Evolutionary conservation across 2,113 vertebrate genomes (phyloP), one percentile per base, ranked within the genome.

Genomic region (Numida meleagris): DNA sequence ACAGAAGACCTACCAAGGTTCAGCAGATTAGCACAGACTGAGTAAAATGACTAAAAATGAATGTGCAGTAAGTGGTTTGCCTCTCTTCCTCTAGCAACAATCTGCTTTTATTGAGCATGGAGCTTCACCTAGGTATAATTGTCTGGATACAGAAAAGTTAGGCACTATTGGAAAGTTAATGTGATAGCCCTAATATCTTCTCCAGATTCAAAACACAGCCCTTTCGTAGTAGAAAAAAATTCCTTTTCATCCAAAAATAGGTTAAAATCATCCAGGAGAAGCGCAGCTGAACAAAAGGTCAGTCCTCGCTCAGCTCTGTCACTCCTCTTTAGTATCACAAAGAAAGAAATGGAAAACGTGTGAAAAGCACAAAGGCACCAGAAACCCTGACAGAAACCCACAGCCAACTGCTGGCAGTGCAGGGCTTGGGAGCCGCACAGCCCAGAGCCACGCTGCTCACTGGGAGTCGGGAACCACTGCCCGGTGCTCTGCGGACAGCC

Each of bases 191-290:
- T 81, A 80, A 63, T 43, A 53, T 43, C 82, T 90, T 75, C 70
- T 72, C 38, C 25, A 25, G 38, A 63, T 90, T 83, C 76, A 79
- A 86, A 94, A 50, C 10, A n/a, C 58, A 78, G 20, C 24, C 65
- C 34, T 51, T 90, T 71, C 57, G 63, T 50, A 38, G 14, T 2
- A 67, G 72, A 53, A 1, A 4, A 93, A 94, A 82, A 38, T 38
- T 38, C 12, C 31, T 70, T 79, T 88, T 89, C 19, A 66, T 80
- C 72, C 79, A 79, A 93, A 94, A 95, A 90, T 59, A 90, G 57
- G 82, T 78, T 90, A 75, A 86, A 93, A 83, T 51, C 51, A 84
- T 63, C 23, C 88, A 74, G 85, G 55, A 95, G 80, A 94, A 86
- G 72, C 1, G 0, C 23, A 62, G 65, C 38, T 57, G 92, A 90